These are phyloP conservation scores for Thaumetopoea pityocampa DNA, from an alignment of 1,140 invertebrate species.

Conservation along the genomic window DNA sequence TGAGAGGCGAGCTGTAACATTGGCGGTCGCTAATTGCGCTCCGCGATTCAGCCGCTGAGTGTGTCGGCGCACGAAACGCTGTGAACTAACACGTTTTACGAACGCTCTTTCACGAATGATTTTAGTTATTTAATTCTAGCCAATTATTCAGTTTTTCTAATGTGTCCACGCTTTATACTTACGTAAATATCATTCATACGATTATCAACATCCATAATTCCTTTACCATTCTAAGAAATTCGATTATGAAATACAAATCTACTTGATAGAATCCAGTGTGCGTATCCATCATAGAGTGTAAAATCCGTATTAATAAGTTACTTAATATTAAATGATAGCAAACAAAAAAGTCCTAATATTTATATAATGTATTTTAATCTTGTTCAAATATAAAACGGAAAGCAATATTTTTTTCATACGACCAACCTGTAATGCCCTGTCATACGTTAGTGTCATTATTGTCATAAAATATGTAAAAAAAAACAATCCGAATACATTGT, in stretches of 20 bases:
- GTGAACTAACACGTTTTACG: too few relatives aligned
- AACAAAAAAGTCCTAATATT: conserved; percentile 5
- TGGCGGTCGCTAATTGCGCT: too few relatives aligned
- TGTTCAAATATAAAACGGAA: conserved; percentile 12
- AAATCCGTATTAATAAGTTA: conserved; percentile 17
- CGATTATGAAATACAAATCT: conserved; percentile 15
- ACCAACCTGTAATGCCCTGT: conserved; percentile 22
- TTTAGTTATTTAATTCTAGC: too few relatives aligned
- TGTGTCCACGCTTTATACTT: too few relatives aligned
- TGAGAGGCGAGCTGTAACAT: too few relatives aligned
- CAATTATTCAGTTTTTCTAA: too few relatives aligned
- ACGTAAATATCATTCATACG: too few relatives aligned
- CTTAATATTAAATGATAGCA: conserved; percentile 10
- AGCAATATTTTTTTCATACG: conserved; percentile 13
- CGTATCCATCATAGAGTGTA: conserved; percentile 12
- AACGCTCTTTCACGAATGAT: too few relatives aligned
- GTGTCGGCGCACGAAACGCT: too few relatives aligned
- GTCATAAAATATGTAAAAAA: conserved; percentile 4
- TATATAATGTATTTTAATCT: conserved; percentile 6
- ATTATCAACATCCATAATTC: neutral
- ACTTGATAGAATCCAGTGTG: conserved; percentile 3
- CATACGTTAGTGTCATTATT: conserved; percentile 23
- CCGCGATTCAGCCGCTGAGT: too few relatives aligned
- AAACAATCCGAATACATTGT: conserved; percentile 7
- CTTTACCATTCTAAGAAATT: too few relatives aligned